phyloP scores from a whole-genome alignment of 2,113 vertebrate genomes.

The Arizona elegans region DNA sequence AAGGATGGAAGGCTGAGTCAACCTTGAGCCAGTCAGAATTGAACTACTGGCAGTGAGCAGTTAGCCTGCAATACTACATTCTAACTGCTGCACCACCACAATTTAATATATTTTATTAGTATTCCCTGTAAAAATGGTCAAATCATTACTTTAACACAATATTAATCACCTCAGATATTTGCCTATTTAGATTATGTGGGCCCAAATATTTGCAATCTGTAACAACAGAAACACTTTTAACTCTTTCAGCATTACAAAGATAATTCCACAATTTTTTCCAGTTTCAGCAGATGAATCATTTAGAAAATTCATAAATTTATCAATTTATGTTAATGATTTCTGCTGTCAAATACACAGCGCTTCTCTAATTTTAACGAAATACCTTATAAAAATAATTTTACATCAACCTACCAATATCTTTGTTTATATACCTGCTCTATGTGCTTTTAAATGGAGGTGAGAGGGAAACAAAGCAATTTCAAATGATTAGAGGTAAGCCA shows the following conservation, averaged over 20 bases:
- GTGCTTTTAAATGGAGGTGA: background rate
- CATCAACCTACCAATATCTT: background rate
- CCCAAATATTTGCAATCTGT: background rate
- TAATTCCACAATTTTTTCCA: background rate
- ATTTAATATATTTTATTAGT: background rate
- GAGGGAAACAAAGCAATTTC: background rate
- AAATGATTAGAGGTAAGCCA: background rate
- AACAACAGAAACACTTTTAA: background rate
- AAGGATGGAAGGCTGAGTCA: background rate
- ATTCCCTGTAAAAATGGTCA: background rate
- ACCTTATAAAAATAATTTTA: background rate
- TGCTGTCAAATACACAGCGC: accelerated
- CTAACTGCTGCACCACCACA: background rate
- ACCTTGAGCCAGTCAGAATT: background rate
- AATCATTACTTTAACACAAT: background rate
- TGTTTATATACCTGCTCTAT: background rate
- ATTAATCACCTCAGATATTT: background rate
- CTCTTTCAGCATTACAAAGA: background rate
- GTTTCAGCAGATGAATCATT: conserved; percentile 10
- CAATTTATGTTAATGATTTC: background rate
- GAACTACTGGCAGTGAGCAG: background rate
- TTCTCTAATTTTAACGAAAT: background rate
- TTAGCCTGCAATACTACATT: background rate
- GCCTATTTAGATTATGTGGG: background rate
- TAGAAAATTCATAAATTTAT: background rate